phyloP scores from a whole-genome alignment of 2,888 invertebrate species.

The Melanostoma mellinum region DNA sequence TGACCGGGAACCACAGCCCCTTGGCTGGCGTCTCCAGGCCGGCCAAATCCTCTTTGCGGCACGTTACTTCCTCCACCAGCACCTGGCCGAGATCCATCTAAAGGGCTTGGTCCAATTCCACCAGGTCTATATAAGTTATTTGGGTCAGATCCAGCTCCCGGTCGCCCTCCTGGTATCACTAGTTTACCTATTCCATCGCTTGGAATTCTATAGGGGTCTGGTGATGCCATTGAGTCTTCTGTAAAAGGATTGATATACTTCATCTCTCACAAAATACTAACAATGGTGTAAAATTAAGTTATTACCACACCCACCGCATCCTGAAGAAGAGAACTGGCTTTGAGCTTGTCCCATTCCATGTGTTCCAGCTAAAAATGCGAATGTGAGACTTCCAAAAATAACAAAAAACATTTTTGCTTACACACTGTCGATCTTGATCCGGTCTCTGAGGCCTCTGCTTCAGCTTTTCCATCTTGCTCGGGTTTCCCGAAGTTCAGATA shows the following conservation, averaged over 20 bases:
- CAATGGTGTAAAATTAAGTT: not conserved
- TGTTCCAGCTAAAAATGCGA: slow-evolving; percentile 86
- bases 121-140: slow-evolving; percentile 40
- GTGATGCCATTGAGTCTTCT: slow-evolving; percentile 74
- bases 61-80: slow-evolving; percentile 18
- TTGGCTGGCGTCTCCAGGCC: too few relatives aligned
- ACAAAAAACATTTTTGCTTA: slow-evolving; percentile 74
- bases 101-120: slow-evolving; percentile 17
- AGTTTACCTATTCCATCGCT: slow-evolving; percentile 61
- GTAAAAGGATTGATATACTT: not conserved
- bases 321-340: slow-evolving; percentile 86
- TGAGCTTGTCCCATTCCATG: slow-evolving; percentile 95
- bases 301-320: slow-evolving; percentile 78
- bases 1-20: too few relatives aligned
- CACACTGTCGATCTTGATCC: slow-evolving; percentile 81
- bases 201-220: slow-evolving; percentile 75
- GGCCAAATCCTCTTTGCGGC: too few relatives aligned
- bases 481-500: slow-evolving; percentile 88
- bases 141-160: slow-evolving; percentile 38
- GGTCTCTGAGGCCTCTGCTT: slow-evolving; percentile 88
- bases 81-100: not conserved
- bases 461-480: slow-evolving; percentile 87
- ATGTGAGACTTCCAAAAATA: not conserved
- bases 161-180: slow-evolving; percentile 24
- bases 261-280: too few relatives aligned